Percentiles rank a stretch among this genome's conserved stretches.
phyloP scores from a whole-genome alignment of 1,140 invertebrate species.

The Eriosoma lanigerum region DNA sequence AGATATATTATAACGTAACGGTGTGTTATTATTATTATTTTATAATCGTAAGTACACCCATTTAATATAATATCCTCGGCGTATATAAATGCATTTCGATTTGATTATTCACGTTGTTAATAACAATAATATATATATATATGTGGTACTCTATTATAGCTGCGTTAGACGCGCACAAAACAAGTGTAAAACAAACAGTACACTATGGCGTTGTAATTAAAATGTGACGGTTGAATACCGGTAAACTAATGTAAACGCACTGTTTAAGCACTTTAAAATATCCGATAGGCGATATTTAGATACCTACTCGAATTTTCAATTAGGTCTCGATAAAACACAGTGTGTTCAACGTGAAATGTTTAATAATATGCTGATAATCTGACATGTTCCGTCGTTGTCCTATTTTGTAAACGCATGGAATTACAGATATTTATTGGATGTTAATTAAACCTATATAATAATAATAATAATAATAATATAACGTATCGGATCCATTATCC shows the following conservation, averaged over 20 bases:
- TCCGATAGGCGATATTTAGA: constrained; percentile 16
- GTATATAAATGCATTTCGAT: constrained; percentile 20
- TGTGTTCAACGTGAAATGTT: constrained; percentile 22
- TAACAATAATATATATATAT: too few species aligned
- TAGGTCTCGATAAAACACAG: constrained; percentile 21
- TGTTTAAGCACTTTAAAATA: constrained; percentile 29
- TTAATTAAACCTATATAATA: neutral
- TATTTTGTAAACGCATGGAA: neutral
- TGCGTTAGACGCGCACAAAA: constrained; percentile 20
- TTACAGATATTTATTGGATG: neutral
- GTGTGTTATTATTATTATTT: too few species aligned
- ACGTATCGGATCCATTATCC: too few species aligned
- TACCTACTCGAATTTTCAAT: constrained; percentile 43
- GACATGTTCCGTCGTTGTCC: neutral
- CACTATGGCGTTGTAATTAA: constrained; percentile 18
- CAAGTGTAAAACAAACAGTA: constrained; percentile 46
- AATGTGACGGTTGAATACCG: constrained; percentile 2
- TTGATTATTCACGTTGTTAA: constrained; percentile 4
- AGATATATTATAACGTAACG: too few species aligned
- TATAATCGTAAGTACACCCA: too few species aligned
- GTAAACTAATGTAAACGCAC: constrained; percentile 37
- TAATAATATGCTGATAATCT: constrained; percentile 10
- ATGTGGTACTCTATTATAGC: neutral
- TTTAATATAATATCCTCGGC: too few species aligned
- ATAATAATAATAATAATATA: too few species aligned